Percentiles rank a stretch among this genome's conserved stretches.
Evolutionary conservation across 2,888 invertebrate genomes (phyloP).

Genomic region (Lysandra bellargus): DNA sequence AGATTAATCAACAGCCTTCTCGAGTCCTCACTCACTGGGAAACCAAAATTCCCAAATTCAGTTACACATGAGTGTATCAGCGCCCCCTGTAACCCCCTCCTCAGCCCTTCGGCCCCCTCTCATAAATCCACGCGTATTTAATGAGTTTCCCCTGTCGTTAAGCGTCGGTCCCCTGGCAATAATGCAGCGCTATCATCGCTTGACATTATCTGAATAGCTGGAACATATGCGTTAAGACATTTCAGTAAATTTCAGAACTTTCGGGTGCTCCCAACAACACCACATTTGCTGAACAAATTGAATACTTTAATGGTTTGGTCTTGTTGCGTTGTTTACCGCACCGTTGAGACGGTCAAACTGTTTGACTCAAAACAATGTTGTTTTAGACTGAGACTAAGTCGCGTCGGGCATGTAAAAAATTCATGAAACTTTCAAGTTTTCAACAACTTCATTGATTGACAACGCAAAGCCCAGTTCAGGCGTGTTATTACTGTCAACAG

Average conservation of each 20-base stretch:
- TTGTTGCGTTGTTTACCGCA: neutral
- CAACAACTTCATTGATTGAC: constrained; percentile 29
- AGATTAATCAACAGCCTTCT: constrained; percentile 3
- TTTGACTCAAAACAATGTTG: no score
- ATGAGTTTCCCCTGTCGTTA: constrained; percentile 74
- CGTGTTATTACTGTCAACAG: constrained; percentile 27
- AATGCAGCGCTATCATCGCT: constrained; percentile 69
- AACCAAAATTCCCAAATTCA: constrained; percentile 38
- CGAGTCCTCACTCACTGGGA: constrained; percentile 17
- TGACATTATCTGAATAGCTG: constrained; percentile 59
- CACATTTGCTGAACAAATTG: constrained; percentile 14
- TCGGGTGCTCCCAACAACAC: constrained; percentile 14
- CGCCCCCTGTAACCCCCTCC: constrained; percentile 42
- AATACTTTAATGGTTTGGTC: neutral
- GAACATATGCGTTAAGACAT: constrained; percentile 57
- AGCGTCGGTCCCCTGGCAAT: constrained; percentile 62
- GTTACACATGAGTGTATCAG: constrained; percentile 44
- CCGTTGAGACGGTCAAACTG: no score
- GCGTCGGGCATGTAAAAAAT: constrained; percentile 17
- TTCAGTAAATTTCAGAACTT: constrained; percentile 31
- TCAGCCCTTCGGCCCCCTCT: constrained; percentile 39
- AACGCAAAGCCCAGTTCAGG: constrained; percentile 26
- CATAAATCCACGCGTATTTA: constrained; percentile 73
- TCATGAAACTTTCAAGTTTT: constrained; percentile 8
- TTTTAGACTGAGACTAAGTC: neutral